Evolutionary conservation across 1,140 invertebrate genomes (phyloP).

Genomic region (Lamellibrachia luymesi): DNA sequence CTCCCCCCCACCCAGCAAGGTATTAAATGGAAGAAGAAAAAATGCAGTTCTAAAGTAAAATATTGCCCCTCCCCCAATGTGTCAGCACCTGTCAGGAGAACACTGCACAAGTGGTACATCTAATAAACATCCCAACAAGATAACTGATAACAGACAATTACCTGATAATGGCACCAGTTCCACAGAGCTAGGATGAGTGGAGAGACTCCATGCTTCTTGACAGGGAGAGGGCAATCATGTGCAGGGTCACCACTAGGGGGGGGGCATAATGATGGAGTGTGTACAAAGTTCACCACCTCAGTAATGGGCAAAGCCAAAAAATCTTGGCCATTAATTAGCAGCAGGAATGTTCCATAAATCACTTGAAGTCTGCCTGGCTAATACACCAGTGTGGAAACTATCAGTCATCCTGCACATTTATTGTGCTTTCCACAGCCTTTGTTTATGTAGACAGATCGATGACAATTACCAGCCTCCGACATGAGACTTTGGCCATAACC

Average conservation of each 20-base stretch:
- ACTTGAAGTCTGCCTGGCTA: background rate
- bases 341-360: background rate
- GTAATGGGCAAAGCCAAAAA: background rate
- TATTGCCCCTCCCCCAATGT: background rate
- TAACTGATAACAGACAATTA: background rate
- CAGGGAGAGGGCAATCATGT: background rate
- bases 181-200: background rate
- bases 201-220: background rate
- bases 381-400: background rate
- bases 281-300: background rate
- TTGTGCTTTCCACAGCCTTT: background rate
- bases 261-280: background rate
- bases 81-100: background rate
- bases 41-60: background rate
- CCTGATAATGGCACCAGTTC: background rate
- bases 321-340: background rate
- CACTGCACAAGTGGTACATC: background rate
- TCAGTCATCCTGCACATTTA: background rate
- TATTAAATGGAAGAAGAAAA: too few species aligned
- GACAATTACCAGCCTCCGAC: background rate
- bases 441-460: background rate
- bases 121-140: background rate
- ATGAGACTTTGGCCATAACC: background rate
- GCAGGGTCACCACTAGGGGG: background rate
- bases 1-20: too few species aligned